Evolutionary conservation across 2,888 invertebrate species (phyloP), one percentile per base, ranked within the genome.

Genomic region (Coelogynopora nodosa): DNA sequence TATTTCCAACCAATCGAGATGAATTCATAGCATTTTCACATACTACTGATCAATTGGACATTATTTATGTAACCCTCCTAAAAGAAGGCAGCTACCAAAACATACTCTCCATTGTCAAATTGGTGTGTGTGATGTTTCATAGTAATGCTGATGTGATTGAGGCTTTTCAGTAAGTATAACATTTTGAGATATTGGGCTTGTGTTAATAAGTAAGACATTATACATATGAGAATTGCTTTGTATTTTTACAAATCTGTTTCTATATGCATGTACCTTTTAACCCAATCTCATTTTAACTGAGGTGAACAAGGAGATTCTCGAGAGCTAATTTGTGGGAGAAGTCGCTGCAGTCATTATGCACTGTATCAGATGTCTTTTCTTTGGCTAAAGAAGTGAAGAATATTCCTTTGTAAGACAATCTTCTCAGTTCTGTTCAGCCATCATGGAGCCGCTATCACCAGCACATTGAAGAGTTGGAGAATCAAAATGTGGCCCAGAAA

Each of bases 161-260:
- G 74, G 74, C 5, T 74, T 74, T 74, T 74, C 74, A 74, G 74
- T 74, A 26, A 74, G 74, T 74, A 74, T 74, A 49, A 49, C 5
- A 23, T 74, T 74, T 5, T 23, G 2, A 74, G 74, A 74, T 74
- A 18, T 49, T 49, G 10, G 5, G 49, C 5, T 49, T 49, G 10
- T 49, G 49, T 49, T 5, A 26, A n/a, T 74, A 74, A 74, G 5
- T 10, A n/a, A 13, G 5, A 74, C 74, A 74, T 23, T 13, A 13
- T 26, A 74, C 5, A 23, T 74, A 2, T 13, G 2, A 74, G 2
- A n/a, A n/a, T 74, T n/a, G 5, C 23, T 74, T 74, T 5, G 5
- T 26, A 74, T n/a, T n/a, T 74, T 74, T 74, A 74, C 23, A 13
- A 5, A 74, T 5, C 23, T 23, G 5, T 74, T 74, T n/a, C 5